Conservation (phyloP, 2,797 vertebrate species). For the Darevskia nairensis region DNA sequence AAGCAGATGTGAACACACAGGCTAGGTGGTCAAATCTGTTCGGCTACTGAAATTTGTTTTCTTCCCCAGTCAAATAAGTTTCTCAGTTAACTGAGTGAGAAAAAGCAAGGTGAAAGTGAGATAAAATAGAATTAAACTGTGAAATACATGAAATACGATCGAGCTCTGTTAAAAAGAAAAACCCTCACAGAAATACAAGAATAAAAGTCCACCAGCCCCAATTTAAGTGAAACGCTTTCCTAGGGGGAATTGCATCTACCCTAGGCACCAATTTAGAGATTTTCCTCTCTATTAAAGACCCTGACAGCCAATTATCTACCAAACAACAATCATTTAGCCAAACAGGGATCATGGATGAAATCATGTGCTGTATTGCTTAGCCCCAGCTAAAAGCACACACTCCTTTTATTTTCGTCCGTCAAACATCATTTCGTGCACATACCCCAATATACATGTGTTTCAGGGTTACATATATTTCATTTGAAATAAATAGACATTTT, state of each 20-base stretch:
- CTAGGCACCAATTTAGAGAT: not conserved
- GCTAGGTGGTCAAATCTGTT: not conserved
- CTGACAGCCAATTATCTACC: not conserved
- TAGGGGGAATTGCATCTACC: not conserved
- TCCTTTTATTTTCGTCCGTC: not conserved
- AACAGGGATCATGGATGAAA: not conserved
- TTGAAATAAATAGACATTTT: not conserved
- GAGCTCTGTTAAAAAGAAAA: not conserved
- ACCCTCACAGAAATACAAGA: not conserved
- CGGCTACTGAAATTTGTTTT: not conserved
- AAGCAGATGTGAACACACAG: not conserved
- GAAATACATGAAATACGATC: not conserved
- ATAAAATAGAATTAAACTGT: not conserved
- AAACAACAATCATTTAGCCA: not conserved
- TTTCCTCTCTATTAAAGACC: not conserved
- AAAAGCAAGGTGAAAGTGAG: not conserved
- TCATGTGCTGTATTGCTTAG: not conserved
- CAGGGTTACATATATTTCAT: not conserved
- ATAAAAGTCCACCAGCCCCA: not conserved
- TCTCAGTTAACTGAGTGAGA: not conserved
- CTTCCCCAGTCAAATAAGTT: not conserved
- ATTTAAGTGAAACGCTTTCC: not conserved
- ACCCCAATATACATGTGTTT: rapidly evolving
- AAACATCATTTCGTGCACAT: constrained; percentile 8
- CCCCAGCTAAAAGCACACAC: not conserved